Base-by-base conservation (phyloP, 2,797 vertebrate species). In the Melanotaenia trifasciata region DNA sequence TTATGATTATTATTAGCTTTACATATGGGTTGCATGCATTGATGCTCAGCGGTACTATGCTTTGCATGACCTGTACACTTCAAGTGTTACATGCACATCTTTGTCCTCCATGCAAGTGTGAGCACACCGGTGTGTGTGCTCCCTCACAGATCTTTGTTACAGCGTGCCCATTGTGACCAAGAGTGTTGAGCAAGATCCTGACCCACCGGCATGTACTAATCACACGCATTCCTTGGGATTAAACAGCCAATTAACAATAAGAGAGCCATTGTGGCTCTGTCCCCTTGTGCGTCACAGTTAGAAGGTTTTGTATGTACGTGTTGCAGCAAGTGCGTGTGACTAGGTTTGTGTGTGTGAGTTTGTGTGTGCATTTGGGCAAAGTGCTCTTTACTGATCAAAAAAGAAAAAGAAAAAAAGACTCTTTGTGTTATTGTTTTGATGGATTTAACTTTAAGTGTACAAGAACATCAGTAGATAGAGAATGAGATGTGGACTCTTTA, bases 201-300 rank as follows among this genome's bases (percentile, higher is more conserved):
- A 89, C 86, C 90, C 84, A 89, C 90, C 78, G 33, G 83, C 56
- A 69, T 74, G 79, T 62, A 82, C 93, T 94, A 94, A 94, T 95
- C 92, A 94, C 92, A 86, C 78, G 78, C 94, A 95, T 95, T 95
- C 94, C 92, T 92, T 54, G 26, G 94, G 94, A 95, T 95, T 95
- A 95, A 89, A 91, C 86, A 11, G 81, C 92, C 94, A 95, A 95
- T 95, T 95, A 94, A 94, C 91, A 87, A 93, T 94, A 91, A 95
- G 92, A 91, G 93, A 92, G 60, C 93, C 90, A 94, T 95, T 95
- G 94, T 95, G 38, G 87, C 80, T 74, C 76, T 71, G 86, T 92
- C 83, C 90, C 78, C 79, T 72, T 93, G 83, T 94, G 92, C 90
- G 91, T 93, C 93, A 93, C 90, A 80, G 76, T 87, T 88, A 87